Evolutionary conservation across 2,888 invertebrate genomes (phyloP).

Genomic region (Endomychus coccineus): DNA sequence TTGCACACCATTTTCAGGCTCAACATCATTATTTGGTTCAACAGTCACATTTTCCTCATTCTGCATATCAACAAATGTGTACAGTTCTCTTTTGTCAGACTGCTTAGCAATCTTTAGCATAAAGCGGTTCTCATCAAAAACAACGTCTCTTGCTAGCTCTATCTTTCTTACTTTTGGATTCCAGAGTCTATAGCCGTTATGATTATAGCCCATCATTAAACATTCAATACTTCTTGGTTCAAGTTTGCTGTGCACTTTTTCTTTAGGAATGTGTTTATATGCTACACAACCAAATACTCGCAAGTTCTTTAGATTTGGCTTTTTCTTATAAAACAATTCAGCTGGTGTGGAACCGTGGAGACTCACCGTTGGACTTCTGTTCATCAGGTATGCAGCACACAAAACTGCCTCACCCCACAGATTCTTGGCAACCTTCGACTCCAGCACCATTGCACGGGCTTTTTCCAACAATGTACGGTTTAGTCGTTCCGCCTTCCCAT

Average conservation of each 20-base stretch:
- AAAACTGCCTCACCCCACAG: slow-evolving; percentile 36
- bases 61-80: too few relatives aligned
- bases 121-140: slow-evolving; percentile 23
- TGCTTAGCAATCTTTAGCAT: too few relatives aligned
- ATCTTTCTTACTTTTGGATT: slow-evolving; percentile 17
- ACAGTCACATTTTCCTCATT: too few relatives aligned
- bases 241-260: slow-evolving; percentile 18
- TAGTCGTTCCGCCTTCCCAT: slow-evolving; percentile 17
- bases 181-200: slow-evolving; percentile 24
- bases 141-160: slow-evolving; percentile 20
- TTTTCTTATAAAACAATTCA: slow-evolving; percentile 21
- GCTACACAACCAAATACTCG: slow-evolving; percentile 23
- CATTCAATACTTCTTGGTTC: slow-evolving; percentile 17
- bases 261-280: slow-evolving; percentile 21
- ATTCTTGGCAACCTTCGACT: slow-evolving; percentile 26
- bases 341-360: slow-evolving; percentile 20
- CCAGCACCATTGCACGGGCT: slow-evolving; percentile 15
- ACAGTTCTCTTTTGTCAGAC: too few relatives aligned
- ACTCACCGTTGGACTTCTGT: slow-evolving; percentile 23
- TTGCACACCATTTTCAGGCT: too few relatives aligned
- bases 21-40: too few relatives aligned
- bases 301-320: slow-evolving; percentile 21
- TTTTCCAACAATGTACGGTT: slow-evolving; percentile 17
- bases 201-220: slow-evolving; percentile 16
- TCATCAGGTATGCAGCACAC: slow-evolving; percentile 25